Evolutionary conservation across 1,140 invertebrate genomes (phyloP).

Genomic region (Papilio machaon): DNA sequence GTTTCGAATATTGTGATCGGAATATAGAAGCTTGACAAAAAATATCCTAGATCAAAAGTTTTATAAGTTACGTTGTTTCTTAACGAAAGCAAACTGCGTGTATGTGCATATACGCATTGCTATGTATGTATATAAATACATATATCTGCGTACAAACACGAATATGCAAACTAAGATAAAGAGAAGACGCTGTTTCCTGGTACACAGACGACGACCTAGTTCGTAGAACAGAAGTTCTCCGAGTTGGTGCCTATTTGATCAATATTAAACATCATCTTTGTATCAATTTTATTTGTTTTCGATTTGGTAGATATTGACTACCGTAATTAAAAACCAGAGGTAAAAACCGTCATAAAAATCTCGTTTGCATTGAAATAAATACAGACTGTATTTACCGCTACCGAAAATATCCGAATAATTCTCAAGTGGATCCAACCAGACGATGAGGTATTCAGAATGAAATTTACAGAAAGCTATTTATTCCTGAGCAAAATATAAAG

Average conservation of each 20-base stretch:
- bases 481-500: slow-evolving; percentile 48
- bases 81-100: neutral
- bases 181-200: slow-evolving; percentile 5
- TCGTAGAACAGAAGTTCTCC: neutral
- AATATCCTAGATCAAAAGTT: neutral
- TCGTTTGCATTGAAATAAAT: slow-evolving; percentile 14
- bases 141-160: neutral
- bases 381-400: neutral
- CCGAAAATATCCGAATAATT: slow-evolving; percentile 18
- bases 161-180: neutral
- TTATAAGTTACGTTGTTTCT: neutral
- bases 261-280: neutral
- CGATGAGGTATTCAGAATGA: slow-evolving; percentile 16
- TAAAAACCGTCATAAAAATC: neutral
- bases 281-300: neutral
- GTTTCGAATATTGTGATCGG: neutral
- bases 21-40: neutral
- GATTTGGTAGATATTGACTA: neutral
- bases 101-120: too few species aligned
- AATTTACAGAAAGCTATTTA: slow-evolving; percentile 5
- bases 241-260: neutral
- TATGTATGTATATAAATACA: neutral
- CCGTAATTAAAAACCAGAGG: neutral
- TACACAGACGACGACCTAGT: slow-evolving; percentile 1
- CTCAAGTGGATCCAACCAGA: slow-evolving; percentile 15